These are phyloP conservation scores for Netelia fuscicornis DNA, from an alignment of 2,888 invertebrate genomes.

Conservation along the genomic window DNA sequence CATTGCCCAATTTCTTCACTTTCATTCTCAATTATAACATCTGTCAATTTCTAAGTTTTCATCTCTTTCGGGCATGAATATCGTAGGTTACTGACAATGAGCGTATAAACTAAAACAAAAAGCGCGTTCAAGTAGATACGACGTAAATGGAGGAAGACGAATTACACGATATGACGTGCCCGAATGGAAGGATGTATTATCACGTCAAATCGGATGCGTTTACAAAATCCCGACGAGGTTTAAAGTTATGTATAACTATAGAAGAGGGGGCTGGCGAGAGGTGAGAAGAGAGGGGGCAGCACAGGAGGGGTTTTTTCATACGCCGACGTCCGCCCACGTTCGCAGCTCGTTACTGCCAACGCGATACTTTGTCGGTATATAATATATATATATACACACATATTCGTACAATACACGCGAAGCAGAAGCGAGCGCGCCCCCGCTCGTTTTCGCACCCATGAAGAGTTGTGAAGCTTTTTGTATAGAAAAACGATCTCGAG, in stretches of 20 bases:
- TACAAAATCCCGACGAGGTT: constrained; percentile 58
- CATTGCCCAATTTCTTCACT: too few species aligned
- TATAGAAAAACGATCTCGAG: constrained; percentile 38
- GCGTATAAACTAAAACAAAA: constrained; percentile 3
- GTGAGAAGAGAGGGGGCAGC: constrained; percentile 51
- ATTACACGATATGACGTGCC: constrained; percentile 55
- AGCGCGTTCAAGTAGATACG: constrained; percentile 65
- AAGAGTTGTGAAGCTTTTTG: constrained; percentile 43
- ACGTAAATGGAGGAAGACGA: constrained; percentile 71
- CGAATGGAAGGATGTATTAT: constrained; percentile 78
- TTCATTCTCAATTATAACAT: too few species aligned
- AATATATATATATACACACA: constrained; percentile 10
- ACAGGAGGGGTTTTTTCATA: constrained; percentile 71
- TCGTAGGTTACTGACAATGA: not conserved
- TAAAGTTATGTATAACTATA: constrained; percentile 16
- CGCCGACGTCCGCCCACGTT: constrained; percentile 76
- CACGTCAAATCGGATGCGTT: constrained; percentile 76
- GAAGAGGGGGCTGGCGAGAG: constrained; percentile 59
- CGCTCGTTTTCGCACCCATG: constrained; percentile 56
- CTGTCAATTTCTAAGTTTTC: not conserved
- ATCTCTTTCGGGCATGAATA: not conserved
- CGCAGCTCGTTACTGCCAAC: constrained; percentile 75
- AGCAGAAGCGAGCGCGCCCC: constrained; percentile 30
- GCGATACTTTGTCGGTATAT: constrained; percentile 64
- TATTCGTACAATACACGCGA: constrained; percentile 5